Evolutionary conservation across 64 coral and sea anemone species (phyloP).

Genomic region (Hydrozoanthus tunicans): DNA sequence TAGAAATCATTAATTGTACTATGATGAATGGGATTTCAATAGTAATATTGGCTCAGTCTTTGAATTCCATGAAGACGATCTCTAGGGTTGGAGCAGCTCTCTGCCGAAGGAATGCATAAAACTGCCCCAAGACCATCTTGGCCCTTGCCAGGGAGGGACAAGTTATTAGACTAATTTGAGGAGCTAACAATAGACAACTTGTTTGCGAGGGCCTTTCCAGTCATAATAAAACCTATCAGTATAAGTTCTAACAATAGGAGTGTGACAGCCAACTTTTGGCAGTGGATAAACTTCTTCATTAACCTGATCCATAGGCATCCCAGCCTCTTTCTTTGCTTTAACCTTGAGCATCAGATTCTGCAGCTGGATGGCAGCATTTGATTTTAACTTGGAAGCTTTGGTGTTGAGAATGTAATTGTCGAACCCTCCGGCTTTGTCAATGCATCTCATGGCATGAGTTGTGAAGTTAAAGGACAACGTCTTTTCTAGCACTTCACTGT

Average conservation of each 20-base stretch:
- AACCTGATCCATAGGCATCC: slow-evolving; percentile 81
- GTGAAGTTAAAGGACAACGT: slow-evolving; percentile 79
- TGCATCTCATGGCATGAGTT: slow-evolving; percentile 88
- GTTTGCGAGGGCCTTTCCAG: slow-evolving; percentile 93
- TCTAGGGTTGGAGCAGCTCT: too few relatives aligned
- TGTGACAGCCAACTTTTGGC: slow-evolving; percentile 74
- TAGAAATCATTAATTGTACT: too few relatives aligned
- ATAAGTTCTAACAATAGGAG: slow-evolving; percentile 72
- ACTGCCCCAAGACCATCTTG: too few relatives aligned
- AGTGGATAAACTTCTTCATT: slow-evolving; percentile 70
- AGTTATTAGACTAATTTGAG: neutral
- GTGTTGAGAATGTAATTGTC: slow-evolving; percentile 99
- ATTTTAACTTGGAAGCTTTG: slow-evolving; percentile 66
- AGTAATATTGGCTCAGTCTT: too few relatives aligned
- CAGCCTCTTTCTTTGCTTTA: slow-evolving; percentile 72
- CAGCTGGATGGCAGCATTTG: slow-evolving; percentile 84
- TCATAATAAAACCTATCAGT: slow-evolving; percentile 96
- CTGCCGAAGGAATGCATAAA: too few relatives aligned
- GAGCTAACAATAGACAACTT: slow-evolving; percentile 85
- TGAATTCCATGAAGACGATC: too few relatives aligned
- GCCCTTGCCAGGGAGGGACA: too few relatives aligned
- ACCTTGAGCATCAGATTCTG: slow-evolving; percentile 89
- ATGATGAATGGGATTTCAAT: too few relatives aligned
- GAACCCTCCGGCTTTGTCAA: slow-evolving; percentile 97
- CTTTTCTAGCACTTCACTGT: slow-evolving; percentile 95